Percentiles rank a stretch among this genome's conserved stretches.
These are phyloP conservation scores for Cantharis rufa DNA, from an alignment of 2,888 invertebrate genomes.

Conservation along the genomic window DNA sequence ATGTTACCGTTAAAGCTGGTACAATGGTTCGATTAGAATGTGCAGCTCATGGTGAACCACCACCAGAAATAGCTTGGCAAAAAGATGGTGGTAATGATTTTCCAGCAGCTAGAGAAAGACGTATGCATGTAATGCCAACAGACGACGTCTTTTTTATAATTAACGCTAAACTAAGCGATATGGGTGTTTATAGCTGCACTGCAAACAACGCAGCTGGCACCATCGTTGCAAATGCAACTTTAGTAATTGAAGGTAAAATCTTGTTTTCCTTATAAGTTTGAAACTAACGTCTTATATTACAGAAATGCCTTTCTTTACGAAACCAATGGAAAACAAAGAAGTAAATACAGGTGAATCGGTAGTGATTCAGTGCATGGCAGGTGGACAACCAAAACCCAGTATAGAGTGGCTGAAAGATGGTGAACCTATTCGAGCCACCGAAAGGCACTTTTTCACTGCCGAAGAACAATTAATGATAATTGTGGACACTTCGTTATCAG, in stretches of 20 bases:
- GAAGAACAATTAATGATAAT: conserved; percentile 88
- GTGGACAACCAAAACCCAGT: conserved; percentile 81
- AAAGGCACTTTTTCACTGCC: conserved; percentile 84
- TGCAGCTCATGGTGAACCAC: conserved; percentile 86
- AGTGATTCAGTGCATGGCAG: conserved; percentile 86
- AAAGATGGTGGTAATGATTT: conserved; percentile 94
- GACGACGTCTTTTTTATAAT: conserved; percentile 92
- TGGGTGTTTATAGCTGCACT: conserved; percentile 91
- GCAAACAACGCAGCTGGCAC: conserved; percentile 89
- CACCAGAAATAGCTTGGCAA: conserved; percentile 87
- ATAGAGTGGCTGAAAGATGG: conserved; percentile 88
- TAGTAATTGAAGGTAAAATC: conserved; percentile 69
- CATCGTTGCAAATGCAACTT: conserved; percentile 82
- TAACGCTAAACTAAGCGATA: conserved; percentile 86
- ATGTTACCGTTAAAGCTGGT: conserved; percentile 83
- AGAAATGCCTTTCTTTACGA: conserved; percentile 86
- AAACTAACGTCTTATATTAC: conserved; percentile 35
- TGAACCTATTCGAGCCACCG: conserved; percentile 69
- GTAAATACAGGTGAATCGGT: conserved; percentile 80
- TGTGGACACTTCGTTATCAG: conserved; percentile 74
- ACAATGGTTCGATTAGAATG: conserved; percentile 88
- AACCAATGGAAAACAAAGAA: conserved; percentile 84
- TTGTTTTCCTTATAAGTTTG: background rate
- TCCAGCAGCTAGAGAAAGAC: conserved; percentile 89
- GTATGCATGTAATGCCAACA: conserved; percentile 90